Evolutionary conservation across 2,797 vertebrate genomes (phyloP).

Genomic region (Paramormyrops hopkinsi): DNA sequence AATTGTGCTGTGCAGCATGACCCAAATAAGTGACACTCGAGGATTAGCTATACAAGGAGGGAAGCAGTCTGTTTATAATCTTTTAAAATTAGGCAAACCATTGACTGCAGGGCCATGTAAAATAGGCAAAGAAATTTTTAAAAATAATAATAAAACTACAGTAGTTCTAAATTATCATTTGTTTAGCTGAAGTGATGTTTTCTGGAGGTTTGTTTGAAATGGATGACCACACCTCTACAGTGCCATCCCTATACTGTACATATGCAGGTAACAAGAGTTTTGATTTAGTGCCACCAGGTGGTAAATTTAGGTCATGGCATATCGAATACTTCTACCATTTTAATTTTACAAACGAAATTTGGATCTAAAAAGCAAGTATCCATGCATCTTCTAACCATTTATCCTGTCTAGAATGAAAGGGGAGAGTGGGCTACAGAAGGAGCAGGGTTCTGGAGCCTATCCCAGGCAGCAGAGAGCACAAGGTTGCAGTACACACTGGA

Average conservation of each 20-base stretch:
- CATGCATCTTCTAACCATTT: neutral
- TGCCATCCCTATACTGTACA: neutral
- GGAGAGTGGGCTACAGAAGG: neutral
- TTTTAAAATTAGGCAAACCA: neutral
- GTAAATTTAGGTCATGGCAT: neutral
- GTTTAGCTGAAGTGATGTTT: neutral
- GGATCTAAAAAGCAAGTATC: neutral
- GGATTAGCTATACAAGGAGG: constrained; percentile 7
- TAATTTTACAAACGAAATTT: neutral
- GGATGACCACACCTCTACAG: neutral
- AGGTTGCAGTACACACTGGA: neutral
- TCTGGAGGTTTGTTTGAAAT: constrained; percentile 1
- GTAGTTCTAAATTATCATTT: neutral
- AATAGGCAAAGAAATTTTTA: neutral
- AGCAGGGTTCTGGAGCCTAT: neutral
- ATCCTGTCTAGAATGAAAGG: neutral
- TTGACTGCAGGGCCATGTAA: neutral
- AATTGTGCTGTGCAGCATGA: constrained; percentile 30
- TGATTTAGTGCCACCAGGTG: constrained; percentile 21
- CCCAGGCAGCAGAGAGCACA: neutral
- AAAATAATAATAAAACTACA: neutral
- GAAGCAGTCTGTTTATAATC: neutral
- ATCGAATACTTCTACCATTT: neutral
- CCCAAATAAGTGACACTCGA: constrained; percentile 28
- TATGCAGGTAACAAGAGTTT: neutral